Percentiles rank a stretch among this genome's conserved stretches.
Conservation (phyloP, 1,140 invertebrate species). For the Lamellibrachia luymesi region DNA sequence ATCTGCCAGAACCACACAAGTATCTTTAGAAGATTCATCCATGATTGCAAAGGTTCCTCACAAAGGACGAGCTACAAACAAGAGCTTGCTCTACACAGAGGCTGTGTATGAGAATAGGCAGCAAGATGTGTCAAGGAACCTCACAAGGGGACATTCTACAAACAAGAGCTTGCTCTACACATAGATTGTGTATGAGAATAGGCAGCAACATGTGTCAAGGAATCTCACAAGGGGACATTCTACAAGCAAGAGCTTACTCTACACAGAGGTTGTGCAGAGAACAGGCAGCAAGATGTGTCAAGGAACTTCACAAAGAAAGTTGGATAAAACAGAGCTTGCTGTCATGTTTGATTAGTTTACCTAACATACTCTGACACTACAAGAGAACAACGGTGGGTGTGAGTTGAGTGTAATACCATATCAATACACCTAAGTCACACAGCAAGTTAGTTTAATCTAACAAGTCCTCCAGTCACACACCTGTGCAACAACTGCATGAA, state of each 20-base stretch:
- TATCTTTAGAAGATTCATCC: conserved; percentile 1
- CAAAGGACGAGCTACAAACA: background rate
- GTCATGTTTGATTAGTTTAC: background rate
- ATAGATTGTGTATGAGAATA: too few relatives aligned
- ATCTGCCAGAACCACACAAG: background rate
- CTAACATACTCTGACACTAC: background rate
- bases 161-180: too few relatives aligned
- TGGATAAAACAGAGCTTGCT: too few relatives aligned
- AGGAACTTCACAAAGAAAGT: too few relatives aligned
- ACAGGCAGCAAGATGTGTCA: too few relatives aligned
- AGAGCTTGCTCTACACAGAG: background rate
- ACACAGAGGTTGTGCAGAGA: too few relatives aligned
- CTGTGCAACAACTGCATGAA: background rate
- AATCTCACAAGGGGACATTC: too few relatives aligned
- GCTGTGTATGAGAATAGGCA: background rate
- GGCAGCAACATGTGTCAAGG: too few relatives aligned
- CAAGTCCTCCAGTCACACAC: background rate
- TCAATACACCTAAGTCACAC: background rate
- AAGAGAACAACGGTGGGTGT: background rate
- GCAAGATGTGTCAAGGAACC: background rate
- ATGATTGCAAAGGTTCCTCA: background rate
- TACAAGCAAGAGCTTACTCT: too few relatives aligned
- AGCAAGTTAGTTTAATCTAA: background rate
- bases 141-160: background rate
- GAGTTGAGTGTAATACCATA: background rate